Conservation (phyloP, 2,797 vertebrate species). For the Protosalanx chinensis region DNA sequence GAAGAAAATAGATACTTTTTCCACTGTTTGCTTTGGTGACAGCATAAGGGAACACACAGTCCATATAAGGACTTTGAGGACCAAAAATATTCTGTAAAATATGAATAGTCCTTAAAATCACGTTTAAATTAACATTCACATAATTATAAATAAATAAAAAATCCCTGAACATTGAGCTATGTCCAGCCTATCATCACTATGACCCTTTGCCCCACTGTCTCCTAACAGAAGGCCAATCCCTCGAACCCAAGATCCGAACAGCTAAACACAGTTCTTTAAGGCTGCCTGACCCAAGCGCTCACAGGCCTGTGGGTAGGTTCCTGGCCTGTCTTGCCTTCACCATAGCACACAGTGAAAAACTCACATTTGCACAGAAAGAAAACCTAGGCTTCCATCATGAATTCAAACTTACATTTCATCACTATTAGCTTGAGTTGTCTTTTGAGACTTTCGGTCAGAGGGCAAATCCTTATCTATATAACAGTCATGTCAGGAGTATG, state of each 20-base stretch:
- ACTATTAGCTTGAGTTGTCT: background rate
- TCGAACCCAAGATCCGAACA: constrained; percentile 73
- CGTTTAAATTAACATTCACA: no score
- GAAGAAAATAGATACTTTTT: constrained; percentile 68
- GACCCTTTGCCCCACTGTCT: constrained; percentile 73
- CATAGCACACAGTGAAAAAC: constrained; percentile 72
- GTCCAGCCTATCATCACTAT: constrained; percentile 54
- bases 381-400: constrained; percentile 1
- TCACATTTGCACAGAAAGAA: constrained; percentile 60
- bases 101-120: background rate
- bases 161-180: constrained; percentile 20
- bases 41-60: constrained; percentile 1
- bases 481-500: no score
- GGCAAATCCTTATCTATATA: background rate
- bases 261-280: constrained; percentile 74
- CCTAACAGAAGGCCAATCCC: constrained; percentile 74
- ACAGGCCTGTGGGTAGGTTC: constrained; percentile 79
- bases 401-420: background rate
- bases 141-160: no score
- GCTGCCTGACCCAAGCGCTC: constrained; percentile 74
- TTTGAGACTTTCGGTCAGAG: background rate
- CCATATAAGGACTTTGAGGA: constrained; percentile 23
- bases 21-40: constrained; percentile 66
- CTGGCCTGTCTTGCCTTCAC: constrained; percentile 49
- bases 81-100: constrained; percentile 4